Percentiles rank a stretch among this genome's conserved stretches.
phyloP scores from a whole-genome alignment of 2,113 vertebrate species.

The Heliornis fulica region DNA sequence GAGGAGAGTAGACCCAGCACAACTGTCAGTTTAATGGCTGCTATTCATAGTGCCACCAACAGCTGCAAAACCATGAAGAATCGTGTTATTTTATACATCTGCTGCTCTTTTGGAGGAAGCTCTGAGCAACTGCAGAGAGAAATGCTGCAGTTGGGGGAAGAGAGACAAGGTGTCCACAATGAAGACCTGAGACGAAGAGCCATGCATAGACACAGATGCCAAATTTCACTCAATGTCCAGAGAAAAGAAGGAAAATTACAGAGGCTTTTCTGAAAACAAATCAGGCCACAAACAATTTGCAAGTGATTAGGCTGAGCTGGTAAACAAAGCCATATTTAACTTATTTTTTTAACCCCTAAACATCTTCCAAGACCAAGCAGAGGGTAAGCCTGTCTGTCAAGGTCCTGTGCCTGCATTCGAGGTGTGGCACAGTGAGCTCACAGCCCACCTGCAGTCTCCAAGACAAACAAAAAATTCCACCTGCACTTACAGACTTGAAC shows the following conservation, averaged over 20 bases:
- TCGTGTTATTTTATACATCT: slow-evolving; percentile 14
- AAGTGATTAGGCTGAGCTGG: neutral
- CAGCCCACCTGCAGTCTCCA: neutral
- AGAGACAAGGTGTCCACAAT: neutral
- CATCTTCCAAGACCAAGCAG: neutral
- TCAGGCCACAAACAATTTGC: neutral
- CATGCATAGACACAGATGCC: neutral
- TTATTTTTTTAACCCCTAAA: neutral
- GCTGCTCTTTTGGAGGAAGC: neutral
- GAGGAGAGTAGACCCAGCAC: neutral
- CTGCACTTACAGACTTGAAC: neutral
- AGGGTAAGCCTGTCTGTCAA: neutral
- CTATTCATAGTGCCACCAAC: slow-evolving; percentile 33
- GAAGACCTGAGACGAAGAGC: neutral
- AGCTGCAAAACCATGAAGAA: slow-evolving; percentile 52
- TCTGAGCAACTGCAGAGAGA: neutral
- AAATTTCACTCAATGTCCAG: neutral
- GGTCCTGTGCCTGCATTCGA: rapidly evolving
- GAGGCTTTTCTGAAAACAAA: neutral
- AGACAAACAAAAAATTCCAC: neutral
- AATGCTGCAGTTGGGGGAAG: neutral
- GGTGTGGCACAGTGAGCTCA: neutral
- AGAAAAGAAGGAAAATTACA: neutral
- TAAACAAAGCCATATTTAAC: neutral
- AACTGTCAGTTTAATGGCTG: neutral